A percentile compares a stretch with the other conserved stretches of the same genome.
phyloP scores from a whole-genome alignment of 2,888 invertebrate species.

The Sipha maydis region DNA sequence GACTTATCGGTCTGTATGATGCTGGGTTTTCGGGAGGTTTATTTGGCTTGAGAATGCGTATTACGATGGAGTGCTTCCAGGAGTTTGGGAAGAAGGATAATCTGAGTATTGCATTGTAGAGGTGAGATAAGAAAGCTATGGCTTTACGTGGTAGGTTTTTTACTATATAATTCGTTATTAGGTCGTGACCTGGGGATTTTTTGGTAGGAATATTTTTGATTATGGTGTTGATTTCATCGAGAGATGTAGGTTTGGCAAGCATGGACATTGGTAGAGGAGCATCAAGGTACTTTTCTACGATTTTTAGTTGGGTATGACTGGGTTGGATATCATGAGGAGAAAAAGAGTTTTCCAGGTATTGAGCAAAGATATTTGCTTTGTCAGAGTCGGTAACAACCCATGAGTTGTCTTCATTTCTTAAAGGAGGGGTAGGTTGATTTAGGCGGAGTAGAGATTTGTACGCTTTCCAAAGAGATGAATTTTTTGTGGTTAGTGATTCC shows the following conservation, averaged over 20 bases:
- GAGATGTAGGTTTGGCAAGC: conserved; percentile 43
- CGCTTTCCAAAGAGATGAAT: too few species aligned
- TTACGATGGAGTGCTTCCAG: conserved; percentile 64
- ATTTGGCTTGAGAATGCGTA: conserved; percentile 60
- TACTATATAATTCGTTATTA: conserved; percentile 64
- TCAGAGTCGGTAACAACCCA: conserved; percentile 20
- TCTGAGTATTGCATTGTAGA: conserved; percentile 65
- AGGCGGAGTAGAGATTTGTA: too few species aligned
- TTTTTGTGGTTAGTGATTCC: background rate
- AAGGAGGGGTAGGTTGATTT: too few species aligned
- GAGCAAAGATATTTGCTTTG: conserved; percentile 38
- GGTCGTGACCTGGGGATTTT: conserved; percentile 65
- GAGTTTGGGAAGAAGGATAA: conserved; percentile 64
- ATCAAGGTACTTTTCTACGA: conserved; percentile 20
- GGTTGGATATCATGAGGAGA: conserved; percentile 36
- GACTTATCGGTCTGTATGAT: conserved; percentile 62
- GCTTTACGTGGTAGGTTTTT: conserved; percentile 65
- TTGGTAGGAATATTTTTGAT: conserved; percentile 37
- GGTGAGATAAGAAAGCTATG: conserved; percentile 63
- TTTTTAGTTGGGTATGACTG: conserved; percentile 21
- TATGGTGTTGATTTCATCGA: conserved; percentile 28
- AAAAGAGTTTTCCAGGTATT: conserved; percentile 37
- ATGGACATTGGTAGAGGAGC: conserved; percentile 42
- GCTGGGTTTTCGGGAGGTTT: conserved; percentile 52
- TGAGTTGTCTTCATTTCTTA: conserved; percentile 23